Percentiles rank a stretch among this genome's conserved stretches.
These are phyloP conservation scores for Procambarus clarkii DNA, from an alignment of 1,140 invertebrate genomes.

Conservation along the genomic window DNA sequence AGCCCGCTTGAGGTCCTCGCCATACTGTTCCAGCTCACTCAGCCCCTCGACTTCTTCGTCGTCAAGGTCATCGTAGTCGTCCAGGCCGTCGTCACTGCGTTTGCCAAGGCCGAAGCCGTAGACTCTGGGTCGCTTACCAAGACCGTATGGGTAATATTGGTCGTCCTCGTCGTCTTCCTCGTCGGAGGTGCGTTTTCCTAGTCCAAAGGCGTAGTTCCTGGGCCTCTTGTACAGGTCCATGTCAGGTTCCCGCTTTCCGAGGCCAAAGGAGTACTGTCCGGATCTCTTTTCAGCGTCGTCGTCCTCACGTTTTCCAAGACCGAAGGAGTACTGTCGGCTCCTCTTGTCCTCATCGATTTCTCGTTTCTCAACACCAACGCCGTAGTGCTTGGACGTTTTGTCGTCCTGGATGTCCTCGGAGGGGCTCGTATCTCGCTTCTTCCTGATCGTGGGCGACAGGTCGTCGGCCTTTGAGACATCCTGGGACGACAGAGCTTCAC, in stretches of 20 bases:
- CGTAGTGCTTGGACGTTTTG: slow-evolving; percentile 12
- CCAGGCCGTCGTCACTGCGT: neutral
- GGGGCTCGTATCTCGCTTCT: slow-evolving; percentile 19
- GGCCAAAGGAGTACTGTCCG: slow-evolving; percentile 45
- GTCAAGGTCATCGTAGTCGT: slow-evolving; percentile 12
- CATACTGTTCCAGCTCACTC: neutral
- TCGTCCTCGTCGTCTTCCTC: neutral
- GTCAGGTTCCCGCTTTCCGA: slow-evolving; percentile 39
- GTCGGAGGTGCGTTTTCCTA: slow-evolving; percentile 52
- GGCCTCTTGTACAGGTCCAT: slow-evolving; percentile 27
- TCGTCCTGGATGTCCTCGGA: slow-evolving; percentile 17
- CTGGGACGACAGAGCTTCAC: neutral
- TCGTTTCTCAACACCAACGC: slow-evolving; percentile 13
- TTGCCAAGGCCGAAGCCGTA: slow-evolving; percentile 66
- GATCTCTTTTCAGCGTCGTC: slow-evolving; percentile 10
- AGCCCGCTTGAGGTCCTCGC: slow-evolving; percentile 9
- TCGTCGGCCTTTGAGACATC: neutral
- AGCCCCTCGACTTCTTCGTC: slow-evolving; percentile 29
- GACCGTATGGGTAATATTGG: slow-evolving; percentile 42
- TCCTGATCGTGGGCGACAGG: neutral
- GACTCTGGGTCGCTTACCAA: slow-evolving; percentile 27
- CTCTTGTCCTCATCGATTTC: neutral
- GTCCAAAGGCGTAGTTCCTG: slow-evolving; percentile 53
- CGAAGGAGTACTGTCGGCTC: slow-evolving; percentile 12
- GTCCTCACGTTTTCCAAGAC: slow-evolving; percentile 51